Base-by-base conservation (phyloP, 2,888 invertebrate species). In the Apotomis capreana region DNA sequence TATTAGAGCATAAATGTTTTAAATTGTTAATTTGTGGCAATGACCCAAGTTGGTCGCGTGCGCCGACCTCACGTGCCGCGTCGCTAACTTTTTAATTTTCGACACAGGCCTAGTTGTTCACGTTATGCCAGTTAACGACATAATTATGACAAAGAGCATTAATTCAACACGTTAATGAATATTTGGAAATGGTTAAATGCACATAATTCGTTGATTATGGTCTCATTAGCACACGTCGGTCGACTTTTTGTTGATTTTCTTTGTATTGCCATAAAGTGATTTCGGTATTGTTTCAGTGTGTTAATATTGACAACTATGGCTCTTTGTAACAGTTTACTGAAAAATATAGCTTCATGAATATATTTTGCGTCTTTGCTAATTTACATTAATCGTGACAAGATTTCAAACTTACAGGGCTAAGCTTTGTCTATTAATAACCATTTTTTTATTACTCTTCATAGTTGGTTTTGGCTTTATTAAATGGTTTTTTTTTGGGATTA, bases 1-100 rank as follows among this genome's bases (percentile, higher is more conserved):
- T 82, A 84, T 85, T 82, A 81, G 86, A 86, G 80, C 83, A 84
- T 73, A 78, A 81, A 80, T 74, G 55, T 57, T 80, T 77, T 75
- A 79, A 78, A 78, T 76, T 75, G 73, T 77, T 77, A 76, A 76
- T 72, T 76, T 78, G 71, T 85, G 87, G 83, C 85, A 87, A 78
- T 88, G 85, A 87, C 86, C 86, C 78, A 78, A 68, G 72, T 82
- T 77, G 51, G 72, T 73, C 67, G 71, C 77, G 77, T 71, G 77
- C 78, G 74, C 74, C 63, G 63, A 72, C 72, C 72, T 72, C 72
- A 76, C 79, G 76, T 76, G 71, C 70, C 61, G 68, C 68, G 73
- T 77, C 79, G 77, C 75, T 76, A 77, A 77, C 76, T 79, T 79
- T 76, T 80, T 78, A 78, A 76, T 84, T 87, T 86, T 85, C 85